phyloP scores from a whole-genome alignment of 2,797 vertebrate species.

The Tauraco hartlaubi region DNA sequence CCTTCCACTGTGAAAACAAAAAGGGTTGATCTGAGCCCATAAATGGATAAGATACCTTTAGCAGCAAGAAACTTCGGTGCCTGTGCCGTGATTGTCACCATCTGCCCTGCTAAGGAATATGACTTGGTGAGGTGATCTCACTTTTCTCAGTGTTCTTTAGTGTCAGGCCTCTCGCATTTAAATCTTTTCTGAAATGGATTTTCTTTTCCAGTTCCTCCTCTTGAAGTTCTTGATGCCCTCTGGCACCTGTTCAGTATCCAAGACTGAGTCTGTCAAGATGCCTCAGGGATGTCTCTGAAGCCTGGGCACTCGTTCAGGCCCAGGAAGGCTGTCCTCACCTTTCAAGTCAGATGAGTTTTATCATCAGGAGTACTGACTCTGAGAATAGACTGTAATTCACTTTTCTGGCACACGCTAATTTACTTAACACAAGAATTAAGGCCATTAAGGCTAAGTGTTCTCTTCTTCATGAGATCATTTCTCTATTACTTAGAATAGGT shows the following conservation, averaged over 20 bases:
- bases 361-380: background rate
- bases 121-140: background rate
- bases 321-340: background rate
- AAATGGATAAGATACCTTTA: background rate
- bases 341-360: background rate
- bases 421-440: background rate
- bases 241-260: background rate
- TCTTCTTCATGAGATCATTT: background rate
- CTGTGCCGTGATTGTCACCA: background rate
- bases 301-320: background rate
- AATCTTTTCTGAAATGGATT: background rate
- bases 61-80: background rate
- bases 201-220: background rate
- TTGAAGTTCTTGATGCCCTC: background rate
- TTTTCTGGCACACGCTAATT: background rate
- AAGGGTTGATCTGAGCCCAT: background rate
- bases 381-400: background rate
- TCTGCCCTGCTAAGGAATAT: background rate
- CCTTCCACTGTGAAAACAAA: background rate
- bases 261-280: background rate
- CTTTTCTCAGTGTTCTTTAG: background rate
- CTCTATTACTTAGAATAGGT: background rate
- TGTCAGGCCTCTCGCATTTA: background rate
- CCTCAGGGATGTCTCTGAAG: background rate
- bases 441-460: background rate